These are phyloP conservation scores for Hydriomena furcata DNA, from an alignment of 2,888 invertebrate species.

Conservation along the genomic window DNA sequence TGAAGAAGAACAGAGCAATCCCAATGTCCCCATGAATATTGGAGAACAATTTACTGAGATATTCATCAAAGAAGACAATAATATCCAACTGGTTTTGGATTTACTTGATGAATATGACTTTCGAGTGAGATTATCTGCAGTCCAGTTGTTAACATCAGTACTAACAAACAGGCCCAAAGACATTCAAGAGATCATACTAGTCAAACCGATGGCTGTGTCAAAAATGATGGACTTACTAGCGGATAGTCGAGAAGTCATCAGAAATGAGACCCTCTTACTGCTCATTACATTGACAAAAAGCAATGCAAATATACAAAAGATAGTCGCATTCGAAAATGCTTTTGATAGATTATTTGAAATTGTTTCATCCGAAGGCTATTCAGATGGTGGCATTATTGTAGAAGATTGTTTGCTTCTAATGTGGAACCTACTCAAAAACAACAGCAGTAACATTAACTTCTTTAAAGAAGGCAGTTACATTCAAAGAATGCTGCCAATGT, in stretches of 20 bases:
- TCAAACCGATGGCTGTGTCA: constrained; percentile 98
- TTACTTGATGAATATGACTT: constrained; percentile 98
- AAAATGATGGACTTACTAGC: constrained; percentile 98
- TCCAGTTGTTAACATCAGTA: constrained; percentile 94
- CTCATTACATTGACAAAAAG: constrained; percentile 95
- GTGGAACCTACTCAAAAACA: constrained; percentile 96
- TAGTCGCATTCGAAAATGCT: constrained; percentile 99
- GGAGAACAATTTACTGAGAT: constrained; percentile 98
- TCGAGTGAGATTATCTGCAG: constrained; percentile 94
- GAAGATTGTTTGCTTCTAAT: constrained; percentile 98
- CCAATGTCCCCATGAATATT: constrained; percentile 86
- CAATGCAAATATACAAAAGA: constrained; percentile 99
- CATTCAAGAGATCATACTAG: constrained; percentile 93
- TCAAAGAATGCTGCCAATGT: constrained; percentile 94
- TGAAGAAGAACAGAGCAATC: constrained; percentile 90
- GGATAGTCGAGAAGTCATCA: constrained; percentile 96
- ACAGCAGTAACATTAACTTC: constrained; percentile 98
- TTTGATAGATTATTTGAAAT: constrained; percentile 98
- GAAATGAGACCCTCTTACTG: constrained; percentile 96
- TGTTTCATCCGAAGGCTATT: constrained; percentile 94
- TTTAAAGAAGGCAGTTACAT: constrained; percentile 99
- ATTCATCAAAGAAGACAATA: constrained; percentile 95
- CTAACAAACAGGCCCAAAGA: constrained; percentile 93
- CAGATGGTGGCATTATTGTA: constrained; percentile 98
- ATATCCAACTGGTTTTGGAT: constrained; percentile 91